Evolutionary conservation across 1,140 invertebrate genomes (phyloP), one percentile per base, ranked within the genome.

Genomic region (Elysia chlorotica): DNA sequence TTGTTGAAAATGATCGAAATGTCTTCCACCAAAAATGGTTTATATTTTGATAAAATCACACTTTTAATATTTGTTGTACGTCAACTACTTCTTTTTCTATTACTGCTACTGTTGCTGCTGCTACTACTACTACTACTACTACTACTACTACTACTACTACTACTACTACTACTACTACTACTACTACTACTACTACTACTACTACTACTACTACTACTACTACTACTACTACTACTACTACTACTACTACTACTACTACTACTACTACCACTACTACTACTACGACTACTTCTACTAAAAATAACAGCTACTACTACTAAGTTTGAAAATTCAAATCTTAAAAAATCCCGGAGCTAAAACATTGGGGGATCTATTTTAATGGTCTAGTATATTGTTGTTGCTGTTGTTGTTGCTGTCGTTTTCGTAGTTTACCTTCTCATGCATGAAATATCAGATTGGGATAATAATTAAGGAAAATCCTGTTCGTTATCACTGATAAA

Each of bases 61-160:
- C 62, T 36, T 33, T 33, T 65, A 36, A 17, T 36, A 65, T 33
- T 36, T 19, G 25, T 36, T 33, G 25, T 36, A 65, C 62, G 17
- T 33, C 62, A 17, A 65, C 62, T 36, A 36, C 62, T 36, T 33
- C 62, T 36, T 33, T 25, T 36, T 33, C 31, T 36, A 36, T 36
- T 36, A 36, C 62, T 36, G 25, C 62, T 17, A 36, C 33, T 36
- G 17, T 33, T 36, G 36, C 62, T 36, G 36, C 33, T 17, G 36
- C 33, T 36, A 28, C 21, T 36, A 65, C 33, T 36, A 65, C 62
- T 36, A 35, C 62, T 36, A 25, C 33, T 36, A 35, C 33, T 36
- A 36, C 21, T 36, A 65, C 33, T 36, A 65, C 62, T 36, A 35
- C 62, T 36, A 65, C 62, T 36, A 65, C 33, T 36, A 65, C 33